Conservation (phyloP, 2,113 vertebrate species). For the Tympanuchus pallidicinctus region DNA sequence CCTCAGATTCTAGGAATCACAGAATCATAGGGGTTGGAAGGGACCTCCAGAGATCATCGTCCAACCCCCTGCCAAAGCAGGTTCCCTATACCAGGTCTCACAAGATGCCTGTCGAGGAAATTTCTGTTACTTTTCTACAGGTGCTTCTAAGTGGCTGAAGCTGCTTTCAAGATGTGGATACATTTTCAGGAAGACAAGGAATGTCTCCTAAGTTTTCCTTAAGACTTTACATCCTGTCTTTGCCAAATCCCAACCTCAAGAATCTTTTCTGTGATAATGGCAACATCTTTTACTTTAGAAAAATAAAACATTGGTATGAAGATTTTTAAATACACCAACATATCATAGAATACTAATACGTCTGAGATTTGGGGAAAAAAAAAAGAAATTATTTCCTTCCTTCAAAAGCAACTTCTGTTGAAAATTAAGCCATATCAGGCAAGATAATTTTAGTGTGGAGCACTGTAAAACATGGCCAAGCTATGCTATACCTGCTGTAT, state of each 20-base stretch:
- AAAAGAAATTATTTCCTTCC: background rate
- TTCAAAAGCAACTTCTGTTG: background rate
- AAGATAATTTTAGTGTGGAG: background rate
- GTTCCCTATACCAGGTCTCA: no score
- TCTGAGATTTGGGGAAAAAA: background rate
- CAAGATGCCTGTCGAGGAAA: background rate
- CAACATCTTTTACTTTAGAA: background rate
- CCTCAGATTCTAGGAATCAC: background rate
- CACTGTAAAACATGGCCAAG: background rate
- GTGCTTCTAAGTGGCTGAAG: background rate
- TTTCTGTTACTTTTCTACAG: background rate
- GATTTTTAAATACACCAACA: background rate
- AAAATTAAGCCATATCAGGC: background rate
- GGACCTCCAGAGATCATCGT: no score
- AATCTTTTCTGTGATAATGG: background rate
- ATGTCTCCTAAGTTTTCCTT: background rate
- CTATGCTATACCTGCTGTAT: background rate
- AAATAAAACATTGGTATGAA: background rate
- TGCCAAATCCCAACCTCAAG: background rate
- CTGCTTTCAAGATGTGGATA: background rate
- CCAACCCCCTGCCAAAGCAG: no score
- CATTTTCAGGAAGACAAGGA: background rate
- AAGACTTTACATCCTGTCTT: background rate
- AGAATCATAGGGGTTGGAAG: no score
- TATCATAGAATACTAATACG: background rate